These are phyloP conservation scores for Microchrysa polita DNA, from an alignment of 2,888 invertebrate genomes.

Conservation along the genomic window DNA sequence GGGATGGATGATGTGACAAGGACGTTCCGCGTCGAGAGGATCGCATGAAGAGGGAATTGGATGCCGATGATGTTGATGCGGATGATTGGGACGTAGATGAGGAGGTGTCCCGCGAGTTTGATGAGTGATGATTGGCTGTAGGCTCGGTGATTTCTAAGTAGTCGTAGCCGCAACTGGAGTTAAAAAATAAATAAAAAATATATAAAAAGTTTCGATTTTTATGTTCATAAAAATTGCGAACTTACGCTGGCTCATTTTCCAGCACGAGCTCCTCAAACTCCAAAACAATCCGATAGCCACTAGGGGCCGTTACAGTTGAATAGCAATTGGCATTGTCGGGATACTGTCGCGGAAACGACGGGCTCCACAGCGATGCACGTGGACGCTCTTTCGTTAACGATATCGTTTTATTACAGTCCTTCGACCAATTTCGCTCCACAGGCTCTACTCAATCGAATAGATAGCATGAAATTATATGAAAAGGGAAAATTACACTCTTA, in stretches of 20 bases:
- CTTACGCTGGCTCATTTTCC: conserved; percentile 81
- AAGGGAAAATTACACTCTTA: conserved; percentile 42
- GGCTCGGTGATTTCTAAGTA: conserved; percentile 74
- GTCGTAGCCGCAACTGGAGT: conserved; percentile 85
- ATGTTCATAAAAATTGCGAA: too few species aligned
- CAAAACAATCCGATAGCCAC: conserved; percentile 74
- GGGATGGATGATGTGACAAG: conserved; percentile 38
- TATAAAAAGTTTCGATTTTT: too few species aligned
- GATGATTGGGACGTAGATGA: conserved; percentile 48
- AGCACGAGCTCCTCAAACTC: conserved; percentile 81
- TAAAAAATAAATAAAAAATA: conserved; percentile 50
- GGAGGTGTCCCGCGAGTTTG: conserved; percentile 44
- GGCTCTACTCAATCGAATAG: conserved; percentile 59
- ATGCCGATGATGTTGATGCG: not conserved
- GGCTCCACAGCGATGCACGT: conserved; percentile 77
- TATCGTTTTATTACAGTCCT: conserved; percentile 76
- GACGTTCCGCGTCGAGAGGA: conserved; percentile 53
- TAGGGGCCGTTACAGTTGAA: conserved; percentile 74
- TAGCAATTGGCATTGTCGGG: conserved; percentile 80
- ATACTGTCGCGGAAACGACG: conserved; percentile 82
- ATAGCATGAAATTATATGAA: conserved; percentile 17
- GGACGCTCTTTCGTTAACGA: conserved; percentile 73
- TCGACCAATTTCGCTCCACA: conserved; percentile 64
- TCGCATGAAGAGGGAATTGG: conserved; percentile 52
- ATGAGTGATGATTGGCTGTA: conserved; percentile 44